Conservation (phyloP, 2,888 invertebrate genomes). For the Synanthedon myopaeformis region DNA sequence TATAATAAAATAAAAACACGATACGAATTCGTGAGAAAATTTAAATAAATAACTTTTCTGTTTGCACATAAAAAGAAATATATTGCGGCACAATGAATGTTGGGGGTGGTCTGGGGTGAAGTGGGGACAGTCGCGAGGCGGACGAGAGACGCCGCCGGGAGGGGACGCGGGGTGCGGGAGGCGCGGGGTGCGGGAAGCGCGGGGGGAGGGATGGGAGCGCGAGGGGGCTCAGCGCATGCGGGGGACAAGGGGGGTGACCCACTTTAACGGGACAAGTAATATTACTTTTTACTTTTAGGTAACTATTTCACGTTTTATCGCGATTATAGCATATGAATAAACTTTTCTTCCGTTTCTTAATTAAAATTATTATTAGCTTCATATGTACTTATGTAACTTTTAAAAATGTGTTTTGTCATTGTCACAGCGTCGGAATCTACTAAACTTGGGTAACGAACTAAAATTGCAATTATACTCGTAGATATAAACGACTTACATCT, state of each 20-base stretch:
- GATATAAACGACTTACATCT: too few relatives aligned
- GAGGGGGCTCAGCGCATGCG: constrained; percentile 14
- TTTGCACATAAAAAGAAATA: constrained; percentile 72
- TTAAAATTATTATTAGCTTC: too few relatives aligned
- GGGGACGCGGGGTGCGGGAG: constrained; percentile 17
- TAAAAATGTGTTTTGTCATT: too few relatives aligned
- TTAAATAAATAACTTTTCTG: constrained; percentile 72
- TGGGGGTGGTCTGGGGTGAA: constrained; percentile 46
- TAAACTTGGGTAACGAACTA: too few relatives aligned
- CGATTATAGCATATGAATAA: constrained; percentile 44
- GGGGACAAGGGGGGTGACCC: constrained; percentile 60
- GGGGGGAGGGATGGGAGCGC: constrained; percentile 40
- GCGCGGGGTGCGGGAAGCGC: constrained; percentile 12
- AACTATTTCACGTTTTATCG: constrained; percentile 70
- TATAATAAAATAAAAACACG: constrained; percentile 70
- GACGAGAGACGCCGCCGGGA: constrained; percentile 41
- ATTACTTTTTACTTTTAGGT: constrained; percentile 72
- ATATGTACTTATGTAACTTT: too few relatives aligned
- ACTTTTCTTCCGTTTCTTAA: constrained; percentile 11
- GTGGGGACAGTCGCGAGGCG: constrained; percentile 54
- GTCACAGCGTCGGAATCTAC: too few relatives aligned
- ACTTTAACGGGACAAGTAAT: constrained; percentile 71
- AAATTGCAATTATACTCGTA: too few relatives aligned
- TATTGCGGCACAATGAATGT: constrained; percentile 72
- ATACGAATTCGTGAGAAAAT: constrained; percentile 71